Evolutionary conservation across 1,140 invertebrate species (phyloP).

Genomic region (Pachypsylla venusta): DNA sequence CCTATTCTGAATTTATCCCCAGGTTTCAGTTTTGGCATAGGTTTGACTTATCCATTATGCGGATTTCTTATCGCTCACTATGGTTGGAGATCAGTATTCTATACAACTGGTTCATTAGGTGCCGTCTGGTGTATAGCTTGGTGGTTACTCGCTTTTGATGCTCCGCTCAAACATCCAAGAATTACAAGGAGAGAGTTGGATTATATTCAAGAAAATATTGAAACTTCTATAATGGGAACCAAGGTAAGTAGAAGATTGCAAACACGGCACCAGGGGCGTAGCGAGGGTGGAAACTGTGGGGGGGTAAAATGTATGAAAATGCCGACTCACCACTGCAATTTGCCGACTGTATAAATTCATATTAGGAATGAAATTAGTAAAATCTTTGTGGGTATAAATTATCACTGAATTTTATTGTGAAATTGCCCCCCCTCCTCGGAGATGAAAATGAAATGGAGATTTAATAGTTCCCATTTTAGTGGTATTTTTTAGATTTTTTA

Average conservation of each 20-base stretch:
- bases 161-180: slow-evolving; percentile 52
- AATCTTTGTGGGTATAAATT: no score
- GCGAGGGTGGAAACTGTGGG: no score
- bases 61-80: slow-evolving; percentile 49
- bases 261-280: no score
- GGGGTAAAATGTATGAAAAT: no score
- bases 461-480: no score
- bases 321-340: no score
- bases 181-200: slow-evolving; percentile 50
- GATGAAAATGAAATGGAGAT: no score
- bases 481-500: no score
- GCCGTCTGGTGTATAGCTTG: slow-evolving; percentile 50
- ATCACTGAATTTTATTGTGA: no score
- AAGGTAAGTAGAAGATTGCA: slow-evolving; percentile 32
- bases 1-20: slow-evolving; percentile 13
- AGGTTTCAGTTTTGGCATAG: slow-evolving; percentile 55
- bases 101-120: slow-evolving; percentile 52
- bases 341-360: no score
- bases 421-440: no score
- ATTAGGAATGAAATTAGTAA: no score
- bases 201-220: slow-evolving; percentile 49
- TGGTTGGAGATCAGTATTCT: slow-evolving; percentile 51
- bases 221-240: slow-evolving; percentile 32
- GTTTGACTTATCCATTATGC: slow-evolving; percentile 50
- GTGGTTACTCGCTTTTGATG: slow-evolving; percentile 58